phyloP scores from a whole-genome alignment of 2,888 invertebrate species.

The Lithophane socia region DNA sequence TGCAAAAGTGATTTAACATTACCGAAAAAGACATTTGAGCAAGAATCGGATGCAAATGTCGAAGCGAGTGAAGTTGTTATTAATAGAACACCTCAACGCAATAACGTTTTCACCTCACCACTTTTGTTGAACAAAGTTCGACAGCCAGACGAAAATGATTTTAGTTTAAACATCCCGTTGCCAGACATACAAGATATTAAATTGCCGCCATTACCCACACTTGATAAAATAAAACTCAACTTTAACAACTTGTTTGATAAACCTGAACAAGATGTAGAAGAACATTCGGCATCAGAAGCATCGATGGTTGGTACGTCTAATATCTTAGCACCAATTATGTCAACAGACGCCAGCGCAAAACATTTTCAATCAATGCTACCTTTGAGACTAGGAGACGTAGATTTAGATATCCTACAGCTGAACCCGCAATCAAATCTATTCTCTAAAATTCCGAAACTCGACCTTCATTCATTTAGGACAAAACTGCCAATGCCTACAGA shows the following conservation, averaged over 20 bases:
- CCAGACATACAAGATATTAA: constrained; percentile 61
- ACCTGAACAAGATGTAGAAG: constrained; percentile 55
- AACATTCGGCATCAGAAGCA: constrained; percentile 52
- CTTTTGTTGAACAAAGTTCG: constrained; percentile 58
- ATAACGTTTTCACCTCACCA: constrained; percentile 50
- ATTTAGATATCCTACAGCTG: constrained; percentile 73
- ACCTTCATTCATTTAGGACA: constrained; percentile 69
- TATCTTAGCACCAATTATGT: constrained; percentile 64
- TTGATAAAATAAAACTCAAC: constrained; percentile 70
- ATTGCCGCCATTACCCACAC: constrained; percentile 64
- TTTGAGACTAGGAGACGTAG: constrained; percentile 68
- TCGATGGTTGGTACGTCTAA: constrained; percentile 55
- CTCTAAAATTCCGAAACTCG: constrained; percentile 70
- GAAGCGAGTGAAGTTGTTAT: constrained; percentile 75
- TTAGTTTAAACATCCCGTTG: constrained; percentile 47
- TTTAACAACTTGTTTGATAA: constrained; percentile 70
- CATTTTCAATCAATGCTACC: constrained; percentile 60
- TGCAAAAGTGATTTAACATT: constrained; percentile 35
- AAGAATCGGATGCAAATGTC: constrained; percentile 69
- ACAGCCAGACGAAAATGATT: constrained; percentile 57
- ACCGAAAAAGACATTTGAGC: constrained; percentile 24
- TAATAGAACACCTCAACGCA: constrained; percentile 59
- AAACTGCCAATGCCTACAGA: constrained; percentile 74
- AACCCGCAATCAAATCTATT: constrained; percentile 63
- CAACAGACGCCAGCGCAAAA: constrained; percentile 68